Evolutionary conservation across 2,113 vertebrate species (phyloP), one percentile per base, ranked within the genome.

Genomic region (Limanda limanda): DNA sequence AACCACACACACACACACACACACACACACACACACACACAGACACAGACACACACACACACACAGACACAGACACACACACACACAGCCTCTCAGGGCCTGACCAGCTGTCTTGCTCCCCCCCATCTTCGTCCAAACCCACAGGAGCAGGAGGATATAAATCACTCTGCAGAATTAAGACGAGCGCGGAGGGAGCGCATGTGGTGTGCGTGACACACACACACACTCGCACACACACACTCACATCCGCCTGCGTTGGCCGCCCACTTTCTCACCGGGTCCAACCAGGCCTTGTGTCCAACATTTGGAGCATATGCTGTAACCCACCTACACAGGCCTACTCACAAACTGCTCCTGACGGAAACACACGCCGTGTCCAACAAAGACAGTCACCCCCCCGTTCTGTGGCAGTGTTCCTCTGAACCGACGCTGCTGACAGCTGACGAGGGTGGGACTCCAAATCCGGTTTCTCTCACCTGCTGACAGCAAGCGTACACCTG

Each of bases 91-190:
- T 82, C 81, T 74, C 56, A 59, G 83, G 84, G 85, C 68, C 83
- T 83, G 87, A 88, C 88, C 88, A 93, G 91, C 92, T 91, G 88
- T 90, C 91, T 75, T 61, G 11, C 73, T 63, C 75, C 78, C 75
- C 78, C 84, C 86, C 84, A 76, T 84, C 82, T 71, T 87, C 75
- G 68, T 88, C 90, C 88, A 87, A 88, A 90, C 85, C 91, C 86
- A 84, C 78, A 71, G 73, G 80, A 79, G 83, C 67, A 86, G 78
- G 66, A 87, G 58, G 79, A 88, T 76, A 92, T 92, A 89, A 92
- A 92, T 91, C 90, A 91, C 80, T 82, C 35, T 23, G 54, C 51
- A 76, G 82, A 87, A 86, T 78, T 70, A 78, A 88, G 71, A 67
- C 27, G 18, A 27, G 61, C 82, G 78, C 58, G 3, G 17, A 82